These are phyloP conservation scores for Aphrophora alni DNA, from an alignment of 2,888 invertebrate genomes.

Conservation along the genomic window DNA sequence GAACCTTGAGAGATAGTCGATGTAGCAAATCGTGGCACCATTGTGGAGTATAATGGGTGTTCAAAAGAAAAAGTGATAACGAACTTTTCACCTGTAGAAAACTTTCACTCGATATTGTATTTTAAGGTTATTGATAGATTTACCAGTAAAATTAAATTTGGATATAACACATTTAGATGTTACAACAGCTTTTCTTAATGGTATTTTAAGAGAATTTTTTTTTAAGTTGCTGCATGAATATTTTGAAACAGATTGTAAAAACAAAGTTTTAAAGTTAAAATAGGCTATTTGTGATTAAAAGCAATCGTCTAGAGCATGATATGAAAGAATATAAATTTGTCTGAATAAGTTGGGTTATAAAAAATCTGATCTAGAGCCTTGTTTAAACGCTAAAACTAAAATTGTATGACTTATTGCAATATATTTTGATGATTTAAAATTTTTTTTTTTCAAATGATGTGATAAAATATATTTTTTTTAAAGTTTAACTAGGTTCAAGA, in stretches of 20 bases:
- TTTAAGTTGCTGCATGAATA: neutral
- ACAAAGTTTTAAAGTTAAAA: neutral
- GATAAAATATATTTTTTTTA: neutral
- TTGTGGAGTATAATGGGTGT: too few relatives aligned
- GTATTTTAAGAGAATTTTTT: neutral
- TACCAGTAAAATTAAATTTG: neutral
- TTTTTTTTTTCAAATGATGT: neutral
- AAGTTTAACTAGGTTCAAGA: neutral
- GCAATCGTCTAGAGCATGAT: neutral
- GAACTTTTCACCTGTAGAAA: too few relatives aligned
- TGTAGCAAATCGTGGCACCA: too few relatives aligned
- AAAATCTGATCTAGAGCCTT: neutral
- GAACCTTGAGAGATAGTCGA: too few relatives aligned
- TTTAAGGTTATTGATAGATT: neutral
- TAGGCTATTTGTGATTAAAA: neutral
- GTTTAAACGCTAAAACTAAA: neutral
- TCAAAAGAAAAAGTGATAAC: too few relatives aligned
- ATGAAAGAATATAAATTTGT: neutral
- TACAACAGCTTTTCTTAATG: neutral
- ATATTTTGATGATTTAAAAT: neutral
- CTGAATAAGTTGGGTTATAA: neutral
- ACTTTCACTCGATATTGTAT: neutral
- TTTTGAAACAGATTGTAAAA: neutral
- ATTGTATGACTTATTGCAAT: neutral
- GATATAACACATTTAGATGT: neutral